phyloP scores from a whole-genome alignment of 2,888 invertebrate species.

The Poecilobothrus nobilitatus region DNA sequence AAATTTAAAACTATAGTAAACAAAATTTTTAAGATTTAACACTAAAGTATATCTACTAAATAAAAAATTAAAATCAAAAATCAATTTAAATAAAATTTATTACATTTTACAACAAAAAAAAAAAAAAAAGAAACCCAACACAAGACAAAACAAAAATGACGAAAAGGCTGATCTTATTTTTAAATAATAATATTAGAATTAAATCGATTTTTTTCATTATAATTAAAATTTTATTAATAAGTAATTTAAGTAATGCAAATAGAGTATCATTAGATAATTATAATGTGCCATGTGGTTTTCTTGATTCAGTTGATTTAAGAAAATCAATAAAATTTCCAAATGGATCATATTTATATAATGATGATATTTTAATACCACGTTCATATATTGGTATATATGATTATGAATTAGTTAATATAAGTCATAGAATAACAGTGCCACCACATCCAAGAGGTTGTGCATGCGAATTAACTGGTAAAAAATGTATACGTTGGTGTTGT shows the following conservation, averaged over 20 bases:
- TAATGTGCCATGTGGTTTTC: slow-evolving; percentile 25
- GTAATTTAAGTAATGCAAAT: not conserved
- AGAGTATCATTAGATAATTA: not conserved
- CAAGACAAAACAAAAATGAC: no score
- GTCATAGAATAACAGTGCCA: slow-evolving; percentile 28
- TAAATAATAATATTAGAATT: not conserved
- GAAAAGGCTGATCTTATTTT: no score
- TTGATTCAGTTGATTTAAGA: slow-evolving; percentile 30
- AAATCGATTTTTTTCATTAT: not conserved
- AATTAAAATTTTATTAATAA: not conserved
- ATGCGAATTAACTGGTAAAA: slow-evolving; percentile 22
- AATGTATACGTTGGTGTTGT: slow-evolving; percentile 9
- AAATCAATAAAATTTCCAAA: slow-evolving; percentile 19
- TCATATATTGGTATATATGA: slow-evolving; percentile 24
- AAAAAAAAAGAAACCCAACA: no score
- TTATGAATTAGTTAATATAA: slow-evolving; percentile 32
- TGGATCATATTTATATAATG: slow-evolving; percentile 27
- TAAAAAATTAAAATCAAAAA: no score
- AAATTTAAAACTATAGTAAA: no score
- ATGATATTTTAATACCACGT: slow-evolving; percentile 27
- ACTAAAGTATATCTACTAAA: no score
- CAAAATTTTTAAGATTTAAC: no score
- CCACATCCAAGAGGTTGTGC: slow-evolving; percentile 32
- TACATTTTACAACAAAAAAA: no score
- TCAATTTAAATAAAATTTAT: no score